These are phyloP conservation scores for Macropis europaea DNA, from an alignment of 2,888 invertebrate genomes.

Conservation along the genomic window DNA sequence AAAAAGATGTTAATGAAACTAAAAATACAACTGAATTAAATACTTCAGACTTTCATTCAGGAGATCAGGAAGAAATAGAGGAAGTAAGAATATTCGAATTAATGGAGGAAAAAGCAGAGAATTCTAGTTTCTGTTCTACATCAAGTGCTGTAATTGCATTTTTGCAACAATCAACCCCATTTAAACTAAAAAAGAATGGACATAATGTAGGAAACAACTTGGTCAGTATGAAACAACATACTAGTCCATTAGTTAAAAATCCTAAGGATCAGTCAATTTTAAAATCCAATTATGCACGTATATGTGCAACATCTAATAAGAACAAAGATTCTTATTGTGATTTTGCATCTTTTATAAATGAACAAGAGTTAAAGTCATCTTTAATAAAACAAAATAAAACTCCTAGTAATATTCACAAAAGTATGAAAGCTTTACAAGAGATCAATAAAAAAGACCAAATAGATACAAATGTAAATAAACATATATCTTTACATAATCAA, in stretches of 20 bases:
- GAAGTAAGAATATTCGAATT: constrained; percentile 90
- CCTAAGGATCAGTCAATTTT: background rate
- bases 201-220: background rate
- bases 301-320: background rate
- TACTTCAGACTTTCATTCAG: constrained; percentile 70
- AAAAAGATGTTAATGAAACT: constrained; percentile 9
- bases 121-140: constrained; percentile 87
- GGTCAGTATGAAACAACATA: background rate
- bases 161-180: constrained; percentile 79
- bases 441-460: background rate
- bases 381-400: background rate
- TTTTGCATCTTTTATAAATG: background rate
- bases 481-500: background rate
- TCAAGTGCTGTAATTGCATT: constrained; percentile 84
- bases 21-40: constrained; percentile 56
- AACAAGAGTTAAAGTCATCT: background rate
- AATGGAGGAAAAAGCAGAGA: constrained; percentile 87
- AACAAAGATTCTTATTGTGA: constrained; percentile 4
- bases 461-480: background rate
- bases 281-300: constrained; percentile 11
- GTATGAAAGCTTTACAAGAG: background rate
- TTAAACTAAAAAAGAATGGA: constrained; percentile 38
- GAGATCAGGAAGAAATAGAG: constrained; percentile 81
- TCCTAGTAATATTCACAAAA: background rate
- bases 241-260: constrained; percentile 8